Percentiles rank a stretch among this genome's conserved stretches.
phyloP scores from a whole-genome alignment of 2,888 invertebrate genomes.

The Spisula solida region DNA sequence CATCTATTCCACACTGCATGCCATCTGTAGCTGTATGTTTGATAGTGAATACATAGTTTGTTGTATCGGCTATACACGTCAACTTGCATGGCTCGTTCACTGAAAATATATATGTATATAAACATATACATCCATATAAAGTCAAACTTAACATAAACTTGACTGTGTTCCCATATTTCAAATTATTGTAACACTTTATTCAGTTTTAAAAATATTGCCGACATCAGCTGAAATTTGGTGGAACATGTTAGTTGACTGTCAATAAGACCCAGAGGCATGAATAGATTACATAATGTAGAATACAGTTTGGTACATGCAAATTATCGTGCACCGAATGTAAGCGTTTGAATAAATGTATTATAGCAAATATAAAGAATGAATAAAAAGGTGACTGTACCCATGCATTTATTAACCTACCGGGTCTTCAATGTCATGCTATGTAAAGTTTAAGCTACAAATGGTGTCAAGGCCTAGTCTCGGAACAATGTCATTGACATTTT shows the following conservation, averaged over 20 bases:
- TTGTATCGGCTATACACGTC: constrained; percentile 97
- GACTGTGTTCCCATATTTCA: no score
- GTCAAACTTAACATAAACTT: no score
- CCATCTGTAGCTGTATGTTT: constrained; percentile 92
- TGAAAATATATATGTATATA: constrained; percentile 58
- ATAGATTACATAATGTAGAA: neutral
- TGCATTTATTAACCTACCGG: neutral
- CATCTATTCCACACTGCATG: constrained; percentile 91
- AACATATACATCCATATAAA: neutral
- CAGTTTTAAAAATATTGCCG: no score
- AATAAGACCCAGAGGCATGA: neutral
- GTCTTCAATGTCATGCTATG: neutral
- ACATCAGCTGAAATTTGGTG: no score
- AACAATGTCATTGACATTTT: constrained; percentile 3
- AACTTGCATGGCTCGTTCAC: constrained; percentile 96
- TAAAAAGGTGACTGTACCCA: neutral
- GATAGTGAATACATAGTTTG: constrained; percentile 97
- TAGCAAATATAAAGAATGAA: neutral
- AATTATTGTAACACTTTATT: no score
- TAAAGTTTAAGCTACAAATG: neutral
- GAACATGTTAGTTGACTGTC: no score
- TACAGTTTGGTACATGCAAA: neutral
- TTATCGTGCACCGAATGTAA: neutral
- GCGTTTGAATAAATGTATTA: neutral
- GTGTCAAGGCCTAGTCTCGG: neutral